A percentile compares a stretch with the other conserved stretches of the same genome.
These are phyloP conservation scores for Cryptocephalus moraei DNA, from an alignment of 2,888 invertebrate species.

Conservation along the genomic window DNA sequence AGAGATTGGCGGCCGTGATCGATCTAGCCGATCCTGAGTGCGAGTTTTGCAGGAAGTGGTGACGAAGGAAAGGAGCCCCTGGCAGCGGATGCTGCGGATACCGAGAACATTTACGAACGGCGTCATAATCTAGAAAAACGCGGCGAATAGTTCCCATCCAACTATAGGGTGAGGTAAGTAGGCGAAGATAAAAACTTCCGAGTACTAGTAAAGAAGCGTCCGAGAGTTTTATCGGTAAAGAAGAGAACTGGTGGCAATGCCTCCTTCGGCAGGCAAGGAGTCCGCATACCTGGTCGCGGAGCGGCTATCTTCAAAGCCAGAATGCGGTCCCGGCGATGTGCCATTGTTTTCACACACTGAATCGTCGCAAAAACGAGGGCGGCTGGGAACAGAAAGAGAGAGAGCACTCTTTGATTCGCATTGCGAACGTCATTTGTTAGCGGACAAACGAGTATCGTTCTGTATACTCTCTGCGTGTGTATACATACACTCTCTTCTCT, in stretches of 20 bases:
- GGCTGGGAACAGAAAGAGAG: slow-evolving; percentile 24
- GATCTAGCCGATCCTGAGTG: no score
- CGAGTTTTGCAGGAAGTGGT: no score
- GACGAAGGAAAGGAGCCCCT: no score
- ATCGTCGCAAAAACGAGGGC: slow-evolving; percentile 36
- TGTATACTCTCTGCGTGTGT: slow-evolving; percentile 5
- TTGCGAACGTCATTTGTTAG: slow-evolving; percentile 34
- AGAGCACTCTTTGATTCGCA: slow-evolving; percentile 34
- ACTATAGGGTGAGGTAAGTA: no score
- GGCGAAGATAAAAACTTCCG: no score
- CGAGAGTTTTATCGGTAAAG: background rate
- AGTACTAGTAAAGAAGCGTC: no score
- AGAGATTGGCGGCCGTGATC: no score
- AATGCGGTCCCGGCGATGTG: slow-evolving; percentile 37
- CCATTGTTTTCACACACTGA: slow-evolving; percentile 41
- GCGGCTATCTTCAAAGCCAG: slow-evolving; percentile 34
- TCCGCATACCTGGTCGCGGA: slow-evolving; percentile 27
- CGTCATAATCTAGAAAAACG: no score
- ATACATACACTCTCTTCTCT: no score
- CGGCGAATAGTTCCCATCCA: no score
- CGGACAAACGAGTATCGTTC: slow-evolving; percentile 32
- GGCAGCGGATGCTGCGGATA: no score
- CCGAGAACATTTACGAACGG: no score
- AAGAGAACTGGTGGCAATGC: background rate
- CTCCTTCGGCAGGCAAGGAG: background rate